Percentiles rank a stretch among this genome's conserved stretches.
Conservation (phyloP, 2,797 vertebrate species). For the Apogon hyalosoma region DNA sequence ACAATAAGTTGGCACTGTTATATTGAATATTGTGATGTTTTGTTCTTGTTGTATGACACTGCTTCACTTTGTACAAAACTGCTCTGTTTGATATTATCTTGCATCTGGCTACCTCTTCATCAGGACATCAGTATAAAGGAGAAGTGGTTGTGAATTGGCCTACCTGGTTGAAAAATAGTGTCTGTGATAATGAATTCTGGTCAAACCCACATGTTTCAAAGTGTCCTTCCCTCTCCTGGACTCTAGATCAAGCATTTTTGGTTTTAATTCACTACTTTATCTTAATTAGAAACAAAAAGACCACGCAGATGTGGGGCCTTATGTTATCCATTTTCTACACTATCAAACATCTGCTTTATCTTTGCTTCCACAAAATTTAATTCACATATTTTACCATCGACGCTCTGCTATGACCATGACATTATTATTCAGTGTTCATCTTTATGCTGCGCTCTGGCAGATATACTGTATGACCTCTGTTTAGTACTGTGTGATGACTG, state of each 20-base stretch:
- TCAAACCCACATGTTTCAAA: neutral
- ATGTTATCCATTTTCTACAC: slow-evolving; percentile 12
- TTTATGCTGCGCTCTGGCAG: neutral
- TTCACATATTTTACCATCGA: neutral
- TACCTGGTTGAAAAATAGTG: neutral
- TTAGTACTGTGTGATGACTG: slow-evolving; percentile 17
- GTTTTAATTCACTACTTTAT: slow-evolving; percentile 23
- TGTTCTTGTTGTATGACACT: too few relatives aligned
- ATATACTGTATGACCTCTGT: slow-evolving; percentile 14
- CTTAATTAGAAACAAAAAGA: slow-evolving; percentile 28
- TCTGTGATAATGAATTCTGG: neutral
- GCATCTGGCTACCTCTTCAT: too few relatives aligned
- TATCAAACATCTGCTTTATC: slow-evolving; percentile 31
- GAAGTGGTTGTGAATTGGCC: too few relatives aligned
- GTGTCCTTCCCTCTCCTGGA: neutral
- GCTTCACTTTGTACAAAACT: too few relatives aligned
- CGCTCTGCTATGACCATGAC: neutral
- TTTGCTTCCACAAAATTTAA: slow-evolving; percentile 1
- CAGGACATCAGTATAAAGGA: too few relatives aligned
- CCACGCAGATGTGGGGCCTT: slow-evolving; percentile 19
- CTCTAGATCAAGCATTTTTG: neutral
- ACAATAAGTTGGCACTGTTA: too few relatives aligned
- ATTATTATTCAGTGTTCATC: slow-evolving; percentile 2
- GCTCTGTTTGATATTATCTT: too few relatives aligned
- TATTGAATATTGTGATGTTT: too few relatives aligned